Evolutionary conservation across 92 coral and sea anemone genomes (phyloP), one percentile per base, ranked within the genome.

Genomic region (Porites divaricata): DNA sequence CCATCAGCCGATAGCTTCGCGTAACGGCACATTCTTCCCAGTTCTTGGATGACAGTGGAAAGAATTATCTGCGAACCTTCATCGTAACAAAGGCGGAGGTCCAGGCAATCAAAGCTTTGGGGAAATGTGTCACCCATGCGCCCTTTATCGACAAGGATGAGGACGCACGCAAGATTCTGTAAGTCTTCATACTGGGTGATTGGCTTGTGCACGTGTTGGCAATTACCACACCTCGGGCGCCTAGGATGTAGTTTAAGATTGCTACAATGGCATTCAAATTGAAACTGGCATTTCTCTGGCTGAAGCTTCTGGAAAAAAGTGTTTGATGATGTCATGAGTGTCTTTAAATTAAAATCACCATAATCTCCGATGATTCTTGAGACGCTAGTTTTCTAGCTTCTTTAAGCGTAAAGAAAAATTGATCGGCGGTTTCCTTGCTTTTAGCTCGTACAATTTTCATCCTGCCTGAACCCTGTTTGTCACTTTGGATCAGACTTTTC

Each of bases 121-220:
- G 89, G 89, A 61, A 86, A 86, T 51, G 89, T 86, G 78, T 86
- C 85, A 17, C 89, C 89, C 89, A 86, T 86, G 52, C 89, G 89
- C 51, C 89, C 89, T 61, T 86, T 86, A 25, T 79, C 89, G n/a
- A 86, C 85, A 63, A 86, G 80, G 58, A 86, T 78, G 19, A 86
- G 80, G 14, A 86, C 66, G 16, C 89, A 86, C 9, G 89, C 85
- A 45, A 86, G 72, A 50, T 72, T 76, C 41, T 86, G 80, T 57
- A 86, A 76, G 50, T 86, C 89, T 63, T 78, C 89, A 58, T 86
- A 86, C 67, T 86, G 85, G 17, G 80, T 79, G n/a, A 86, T 86
- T 1, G 49, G 63, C 48, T 79, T 86, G 62, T 86, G 89, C 20
- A 78, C 85, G 50, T 86, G 89, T 10, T 23, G 48, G 45, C 89